Percentiles rank a stretch among this genome's conserved stretches.
Evolutionary conservation across 2,888 invertebrate genomes (phyloP).

Genomic region (Dasysyrphus tricinctus): DNA sequence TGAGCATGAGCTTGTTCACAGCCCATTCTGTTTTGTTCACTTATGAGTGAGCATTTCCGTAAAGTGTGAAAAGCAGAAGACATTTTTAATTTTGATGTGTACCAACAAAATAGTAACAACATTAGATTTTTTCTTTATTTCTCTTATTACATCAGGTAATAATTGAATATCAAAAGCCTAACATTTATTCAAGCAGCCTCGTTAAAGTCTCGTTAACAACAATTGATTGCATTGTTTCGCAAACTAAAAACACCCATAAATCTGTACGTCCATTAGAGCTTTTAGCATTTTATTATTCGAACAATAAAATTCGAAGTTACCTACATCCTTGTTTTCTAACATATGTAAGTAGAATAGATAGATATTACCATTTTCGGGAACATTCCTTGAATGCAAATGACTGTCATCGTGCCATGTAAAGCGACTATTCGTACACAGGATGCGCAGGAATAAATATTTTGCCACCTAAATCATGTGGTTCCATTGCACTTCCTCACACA

Average conservation of each 20-base stretch:
- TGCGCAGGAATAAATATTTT: constrained; percentile 60
- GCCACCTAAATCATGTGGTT: constrained; percentile 67
- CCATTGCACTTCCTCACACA: constrained; percentile 44
- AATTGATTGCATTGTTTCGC: not conserved
- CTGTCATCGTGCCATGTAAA: constrained; percentile 56
- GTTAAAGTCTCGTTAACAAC: not conserved
- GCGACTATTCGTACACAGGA: constrained; percentile 49
- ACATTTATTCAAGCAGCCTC: not conserved
- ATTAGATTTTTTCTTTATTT: too few species aligned
- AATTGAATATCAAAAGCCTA: not conserved
- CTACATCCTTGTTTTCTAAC: constrained; percentile 10
- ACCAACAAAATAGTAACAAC: too few species aligned
- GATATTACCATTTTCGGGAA: constrained; percentile 34
- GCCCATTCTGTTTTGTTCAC: too few species aligned
- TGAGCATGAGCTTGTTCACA: too few species aligned
- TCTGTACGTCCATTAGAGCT: constrained; percentile 19
- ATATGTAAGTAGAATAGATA: not conserved
- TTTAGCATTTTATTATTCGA: not conserved
- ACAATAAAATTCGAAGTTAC: constrained; percentile 5
- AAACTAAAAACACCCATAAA: not conserved
- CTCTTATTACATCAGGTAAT: not conserved
- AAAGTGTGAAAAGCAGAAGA: too few species aligned
- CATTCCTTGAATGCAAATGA: constrained; percentile 54
- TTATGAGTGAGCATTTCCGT: too few species aligned
- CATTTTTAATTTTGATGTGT: too few species aligned